Evolutionary conservation across 2,888 invertebrate genomes (phyloP).

Genomic region (Netelia melanura): DNA sequence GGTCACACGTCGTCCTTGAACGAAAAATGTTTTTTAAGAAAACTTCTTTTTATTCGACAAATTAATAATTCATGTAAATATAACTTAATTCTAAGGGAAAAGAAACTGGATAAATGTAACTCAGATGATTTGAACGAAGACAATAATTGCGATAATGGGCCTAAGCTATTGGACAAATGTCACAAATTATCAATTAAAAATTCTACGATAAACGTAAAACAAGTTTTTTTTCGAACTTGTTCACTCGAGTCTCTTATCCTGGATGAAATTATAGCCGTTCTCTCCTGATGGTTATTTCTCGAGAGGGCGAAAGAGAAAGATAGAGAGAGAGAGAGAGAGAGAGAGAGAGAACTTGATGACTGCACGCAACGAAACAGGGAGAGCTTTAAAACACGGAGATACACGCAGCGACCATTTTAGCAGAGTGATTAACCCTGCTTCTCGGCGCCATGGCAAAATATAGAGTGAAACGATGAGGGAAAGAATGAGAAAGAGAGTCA

Average conservation of each 20-base stretch:
- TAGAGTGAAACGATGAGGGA: slow-evolving; percentile 6
- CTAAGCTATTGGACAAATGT: too few species aligned
- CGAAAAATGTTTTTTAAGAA: not conserved
- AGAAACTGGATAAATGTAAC: not conserved
- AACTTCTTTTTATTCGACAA: too few species aligned
- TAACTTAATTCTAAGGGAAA: not conserved
- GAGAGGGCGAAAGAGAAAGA: not conserved
- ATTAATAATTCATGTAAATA: too few species aligned
- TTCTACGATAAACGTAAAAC: not conserved
- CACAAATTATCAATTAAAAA: too few species aligned
- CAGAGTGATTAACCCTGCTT: slow-evolving; percentile 47
- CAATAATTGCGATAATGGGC: too few species aligned
- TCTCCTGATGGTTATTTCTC: slow-evolving; percentile 29
- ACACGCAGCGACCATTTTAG: slow-evolving; percentile 20
- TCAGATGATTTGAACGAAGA: not conserved
- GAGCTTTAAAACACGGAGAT: slow-evolving; percentile 4
- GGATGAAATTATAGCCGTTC: slow-evolving; percentile 21
- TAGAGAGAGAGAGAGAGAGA: not conserved
- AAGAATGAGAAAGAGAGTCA: slow-evolving; percentile 25
- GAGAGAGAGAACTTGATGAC: slow-evolving; percentile 15
- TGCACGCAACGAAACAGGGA: slow-evolving; percentile 28
- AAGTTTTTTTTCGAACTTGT: not conserved
- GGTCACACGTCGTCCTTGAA: slow-evolving; percentile 1
- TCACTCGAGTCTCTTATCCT: slow-evolving; percentile 9
- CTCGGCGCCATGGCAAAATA: slow-evolving; percentile 12